Evolutionary conservation across 2,888 invertebrate genomes (phyloP).

Genomic region (Drosophila gaucha): DNA sequence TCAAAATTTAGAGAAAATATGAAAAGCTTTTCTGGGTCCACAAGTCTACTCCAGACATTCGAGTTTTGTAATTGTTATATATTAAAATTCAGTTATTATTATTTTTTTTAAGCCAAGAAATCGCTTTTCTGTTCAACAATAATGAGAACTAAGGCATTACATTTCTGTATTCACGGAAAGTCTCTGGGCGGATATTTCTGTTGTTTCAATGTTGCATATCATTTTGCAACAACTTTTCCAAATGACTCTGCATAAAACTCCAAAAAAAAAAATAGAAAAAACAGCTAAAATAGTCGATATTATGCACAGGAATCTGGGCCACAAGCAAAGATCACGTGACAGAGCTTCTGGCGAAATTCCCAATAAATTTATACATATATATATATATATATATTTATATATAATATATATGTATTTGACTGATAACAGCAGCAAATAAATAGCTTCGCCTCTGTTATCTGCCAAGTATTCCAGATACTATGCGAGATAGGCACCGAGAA

Average conservation of each 20-base stretch:
- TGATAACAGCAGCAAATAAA: constrained; percentile 3
- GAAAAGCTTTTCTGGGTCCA: too few species aligned
- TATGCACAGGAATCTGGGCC: constrained; percentile 33
- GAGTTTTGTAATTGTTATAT: too few species aligned
- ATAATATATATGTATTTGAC: neutral
- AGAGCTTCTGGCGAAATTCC: constrained; percentile 18
- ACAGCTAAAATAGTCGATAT: constrained; percentile 4
- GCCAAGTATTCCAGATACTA: constrained; percentile 21
- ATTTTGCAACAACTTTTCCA: constrained; percentile 59
- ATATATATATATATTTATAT: neutral
- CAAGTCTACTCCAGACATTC: too few species aligned
- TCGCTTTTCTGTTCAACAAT: constrained; percentile 8
- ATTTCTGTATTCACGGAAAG: constrained; percentile 30
- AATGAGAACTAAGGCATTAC: too few species aligned
- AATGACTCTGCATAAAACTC: constrained; percentile 57
- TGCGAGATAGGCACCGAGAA: constrained; percentile 5
- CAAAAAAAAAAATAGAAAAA: constrained; percentile 11
- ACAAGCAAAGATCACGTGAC: constrained; percentile 26
- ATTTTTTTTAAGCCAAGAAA: too few species aligned
- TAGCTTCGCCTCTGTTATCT: constrained; percentile 15
- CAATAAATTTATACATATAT: constrained; percentile 7
- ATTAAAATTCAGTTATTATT: too few species aligned
- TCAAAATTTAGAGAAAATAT: too few species aligned
- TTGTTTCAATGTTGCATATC: constrained; percentile 44
- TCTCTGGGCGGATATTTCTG: constrained; percentile 39